Conservation (phyloP, 2,797 vertebrate species). For the Spea hammondii region DNA sequence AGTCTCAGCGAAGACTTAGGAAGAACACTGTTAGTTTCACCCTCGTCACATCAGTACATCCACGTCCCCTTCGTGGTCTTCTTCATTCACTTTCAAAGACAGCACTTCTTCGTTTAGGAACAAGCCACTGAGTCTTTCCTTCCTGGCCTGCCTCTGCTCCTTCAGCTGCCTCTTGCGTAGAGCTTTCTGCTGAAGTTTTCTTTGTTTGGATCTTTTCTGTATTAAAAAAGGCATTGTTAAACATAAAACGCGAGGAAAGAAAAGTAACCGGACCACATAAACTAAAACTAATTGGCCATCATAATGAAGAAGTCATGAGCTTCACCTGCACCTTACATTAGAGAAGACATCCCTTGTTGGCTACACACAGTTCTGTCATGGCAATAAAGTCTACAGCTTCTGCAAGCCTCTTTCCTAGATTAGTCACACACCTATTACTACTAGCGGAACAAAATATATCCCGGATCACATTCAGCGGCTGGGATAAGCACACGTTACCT, state of each 20-base stretch:
- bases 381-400: too few relatives aligned
- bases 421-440: too few relatives aligned
- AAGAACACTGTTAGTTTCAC: constrained; percentile 83
- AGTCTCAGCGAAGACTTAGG: constrained; percentile 71
- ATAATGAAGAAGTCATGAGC: too few relatives aligned
- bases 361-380: too few relatives aligned
- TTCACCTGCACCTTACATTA: too few relatives aligned
- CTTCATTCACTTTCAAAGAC: constrained; percentile 90
- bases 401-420: too few relatives aligned
- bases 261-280: too few relatives aligned
- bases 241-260: background rate
- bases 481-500: constrained; percentile 69
- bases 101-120: constrained; percentile 98
- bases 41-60: constrained; percentile 95
- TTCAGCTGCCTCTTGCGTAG: constrained; percentile 93
- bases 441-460: too few relatives aligned
- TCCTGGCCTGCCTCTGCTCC: constrained; percentile 94
- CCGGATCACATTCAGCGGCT: too few relatives aligned
- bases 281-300: too few relatives aligned
- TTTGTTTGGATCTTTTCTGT: constrained; percentile 95
- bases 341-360: too few relatives aligned
- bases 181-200: constrained; percentile 96
- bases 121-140: constrained; percentile 92
- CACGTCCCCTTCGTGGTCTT: constrained; percentile 82
- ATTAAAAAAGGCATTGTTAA: constrained; percentile 47